Base-by-base conservation (phyloP, 2,113 vertebrate species). In the Trichechus manatus region DNA sequence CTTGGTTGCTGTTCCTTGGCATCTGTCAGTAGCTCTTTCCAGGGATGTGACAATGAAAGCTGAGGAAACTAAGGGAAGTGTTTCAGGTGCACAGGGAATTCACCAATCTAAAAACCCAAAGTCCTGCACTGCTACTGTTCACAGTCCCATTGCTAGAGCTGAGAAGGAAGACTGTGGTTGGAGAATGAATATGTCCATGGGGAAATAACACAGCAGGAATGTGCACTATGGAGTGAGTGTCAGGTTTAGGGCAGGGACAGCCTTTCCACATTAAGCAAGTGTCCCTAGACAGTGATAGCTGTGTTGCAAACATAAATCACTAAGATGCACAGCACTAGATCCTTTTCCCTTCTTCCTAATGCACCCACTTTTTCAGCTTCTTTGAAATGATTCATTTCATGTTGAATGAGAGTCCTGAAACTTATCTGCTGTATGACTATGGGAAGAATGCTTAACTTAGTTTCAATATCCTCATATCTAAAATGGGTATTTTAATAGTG, bases 201-300 rank as follows among this genome's bases (percentile, higher is more conserved):
- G 97, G 96, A 98, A 98, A 97, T 97, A 96, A 95, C 56, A 53
- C 47, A 93, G 89, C 72, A 74, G 56, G 70, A 92, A 44, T 13
- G 66, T 47, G 33, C 10, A 15, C 83, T 63, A 56, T 7, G 19
- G 64, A 77, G 53, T 33, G n/a, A 74, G 50, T 92, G 93, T 96
- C 93, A 94, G 63, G 59, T 93, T 78, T 81, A 87, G 90, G 70
- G 84, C 72, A 94, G 1, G 9, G 9, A 50, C 44, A 80, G 89
- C 89, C 95, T 89, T 93, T 94, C 66, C 79, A 87, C 56, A 31
- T 97, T 81, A 95, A 66, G 44, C 3, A 50, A 81, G 70, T 47
- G 39, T 93, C 87, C 53, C 81, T 31, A 50, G 87, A 81, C 25
- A 63, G 27, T 59, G 39, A 72, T 77, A 85, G 61, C 79, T 92